These are phyloP conservation scores for Periparus ater DNA, from an alignment of 2,797 vertebrate genomes.

Conservation along the genomic window DNA sequence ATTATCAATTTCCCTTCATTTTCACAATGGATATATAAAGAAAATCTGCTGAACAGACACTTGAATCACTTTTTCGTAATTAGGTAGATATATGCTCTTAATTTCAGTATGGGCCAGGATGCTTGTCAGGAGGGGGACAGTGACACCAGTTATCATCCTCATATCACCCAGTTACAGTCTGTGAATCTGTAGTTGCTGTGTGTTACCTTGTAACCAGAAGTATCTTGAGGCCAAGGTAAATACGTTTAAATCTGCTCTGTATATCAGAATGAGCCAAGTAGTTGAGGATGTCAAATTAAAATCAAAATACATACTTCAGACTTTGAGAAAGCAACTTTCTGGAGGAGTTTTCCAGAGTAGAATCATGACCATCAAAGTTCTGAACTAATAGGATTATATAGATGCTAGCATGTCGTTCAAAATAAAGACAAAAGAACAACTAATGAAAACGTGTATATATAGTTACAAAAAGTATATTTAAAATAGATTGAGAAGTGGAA, in stretches of 20 bases:
- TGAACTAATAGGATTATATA: not conserved
- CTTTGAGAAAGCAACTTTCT: not conserved
- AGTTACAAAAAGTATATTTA: not conserved
- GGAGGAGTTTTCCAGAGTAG: not conserved
- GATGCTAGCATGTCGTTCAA: accelerated
- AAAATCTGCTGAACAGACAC: not conserved
- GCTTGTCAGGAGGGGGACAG: not conserved
- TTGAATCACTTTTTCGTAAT: not conserved
- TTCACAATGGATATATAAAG: not conserved
- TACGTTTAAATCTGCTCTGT: not conserved
- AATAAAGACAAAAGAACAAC: not conserved
- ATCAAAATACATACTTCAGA: not conserved
- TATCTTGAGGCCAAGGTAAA: not conserved
- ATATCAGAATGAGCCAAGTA: not conserved
- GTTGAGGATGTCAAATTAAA: not conserved
- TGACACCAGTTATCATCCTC: not conserved
- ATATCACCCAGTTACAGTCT: not conserved
- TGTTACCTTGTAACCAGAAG: not conserved
- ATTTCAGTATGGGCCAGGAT: not conserved
- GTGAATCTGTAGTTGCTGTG: not conserved
- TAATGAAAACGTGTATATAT: not conserved
- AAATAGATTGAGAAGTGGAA: not conserved
- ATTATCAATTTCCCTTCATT: not conserved
- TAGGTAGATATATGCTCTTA: not conserved
- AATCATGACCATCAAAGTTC: not conserved